These are phyloP conservation scores for Dusona sp. DNA, from an alignment of 2,888 invertebrate genomes.

Conservation along the genomic window DNA sequence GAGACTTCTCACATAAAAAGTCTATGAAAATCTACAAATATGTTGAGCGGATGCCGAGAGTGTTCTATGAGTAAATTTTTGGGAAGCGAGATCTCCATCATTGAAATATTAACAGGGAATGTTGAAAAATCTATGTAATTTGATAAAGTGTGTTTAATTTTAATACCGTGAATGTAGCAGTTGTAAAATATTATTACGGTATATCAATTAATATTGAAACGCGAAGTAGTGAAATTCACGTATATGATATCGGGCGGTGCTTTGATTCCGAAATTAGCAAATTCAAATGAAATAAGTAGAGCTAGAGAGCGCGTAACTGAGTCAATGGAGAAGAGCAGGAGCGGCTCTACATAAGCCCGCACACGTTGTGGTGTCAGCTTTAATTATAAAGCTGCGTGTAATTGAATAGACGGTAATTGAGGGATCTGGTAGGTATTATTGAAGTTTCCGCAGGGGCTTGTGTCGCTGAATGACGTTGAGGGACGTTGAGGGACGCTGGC, in stretches of 20 bases:
- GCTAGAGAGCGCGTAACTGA: slow-evolving; percentile 14
- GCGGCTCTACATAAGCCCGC: slow-evolving; percentile 18
- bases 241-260: not conserved
- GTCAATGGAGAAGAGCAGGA: slow-evolving; percentile 4
- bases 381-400: slow-evolving; percentile 80
- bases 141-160: no score
- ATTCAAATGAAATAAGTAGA: slow-evolving; percentile 17
- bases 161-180: not conserved
- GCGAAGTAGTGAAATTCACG: not conserved
- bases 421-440: slow-evolving; percentile 80
- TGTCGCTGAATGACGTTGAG: slow-evolving; percentile 71
- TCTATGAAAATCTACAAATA: no score
- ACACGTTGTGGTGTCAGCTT: slow-evolving; percentile 70
- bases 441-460: slow-evolving; percentile 79
- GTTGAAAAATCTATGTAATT: no score
- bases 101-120: no score
- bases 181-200: not conserved
- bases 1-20: no score
- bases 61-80: no score
- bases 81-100: no score
- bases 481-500: slow-evolving; percentile 72
- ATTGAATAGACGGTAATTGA: slow-evolving; percentile 82
- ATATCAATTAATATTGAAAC: not conserved
- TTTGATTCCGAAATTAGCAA: slow-evolving; percentile 21
- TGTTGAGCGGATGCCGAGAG: no score